Conservation (phyloP, 1,140 invertebrate genomes). For the Habropoda laboriosa region DNA sequence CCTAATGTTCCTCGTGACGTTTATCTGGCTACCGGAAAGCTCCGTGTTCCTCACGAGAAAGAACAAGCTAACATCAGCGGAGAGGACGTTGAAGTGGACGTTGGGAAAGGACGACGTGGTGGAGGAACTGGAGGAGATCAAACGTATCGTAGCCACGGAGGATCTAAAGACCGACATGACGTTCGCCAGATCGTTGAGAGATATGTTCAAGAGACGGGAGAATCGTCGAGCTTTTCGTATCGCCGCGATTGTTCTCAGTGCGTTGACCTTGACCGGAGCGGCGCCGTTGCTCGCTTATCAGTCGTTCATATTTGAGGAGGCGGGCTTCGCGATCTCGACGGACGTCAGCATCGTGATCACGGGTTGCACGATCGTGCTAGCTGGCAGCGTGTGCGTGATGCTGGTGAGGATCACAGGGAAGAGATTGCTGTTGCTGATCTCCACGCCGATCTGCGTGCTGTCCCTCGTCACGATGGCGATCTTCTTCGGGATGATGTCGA, state of each 20-base stretch:
- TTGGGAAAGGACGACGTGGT: constrained; percentile 83
- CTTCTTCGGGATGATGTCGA: constrained; percentile 84
- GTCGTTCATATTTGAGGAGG: constrained; percentile 87
- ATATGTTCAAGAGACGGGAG: constrained; percentile 82
- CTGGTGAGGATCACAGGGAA: constrained; percentile 90
- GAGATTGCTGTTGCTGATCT: constrained; percentile 87
- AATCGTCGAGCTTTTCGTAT: constrained; percentile 87
- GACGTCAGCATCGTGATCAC: constrained; percentile 89
- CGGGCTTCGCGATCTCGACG: constrained; percentile 86
- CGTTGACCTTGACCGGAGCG: constrained; percentile 91
- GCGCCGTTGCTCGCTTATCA: constrained; percentile 94
- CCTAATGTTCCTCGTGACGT: constrained; percentile 79
- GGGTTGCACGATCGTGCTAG: constrained; percentile 88
- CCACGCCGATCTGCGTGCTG: constrained; percentile 85
- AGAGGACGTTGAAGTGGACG: constrained; percentile 84
- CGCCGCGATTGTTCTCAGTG: constrained; percentile 88
- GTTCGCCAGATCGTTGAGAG: constrained; percentile 73
- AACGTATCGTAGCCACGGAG: constrained; percentile 83
- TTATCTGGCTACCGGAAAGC: constrained; percentile 81
- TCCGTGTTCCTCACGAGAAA: constrained; percentile 78
- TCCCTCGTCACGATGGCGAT: constrained; percentile 84
- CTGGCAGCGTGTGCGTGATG: constrained; percentile 86
- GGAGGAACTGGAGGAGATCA: constrained; percentile 84
- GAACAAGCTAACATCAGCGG: constrained; percentile 80
- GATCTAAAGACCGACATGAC: constrained; percentile 76